Percentiles rank a stretch among this genome's conserved stretches.
Conservation (phyloP, 23 tunicate species). For the Halocynthia aurantium region DNA sequence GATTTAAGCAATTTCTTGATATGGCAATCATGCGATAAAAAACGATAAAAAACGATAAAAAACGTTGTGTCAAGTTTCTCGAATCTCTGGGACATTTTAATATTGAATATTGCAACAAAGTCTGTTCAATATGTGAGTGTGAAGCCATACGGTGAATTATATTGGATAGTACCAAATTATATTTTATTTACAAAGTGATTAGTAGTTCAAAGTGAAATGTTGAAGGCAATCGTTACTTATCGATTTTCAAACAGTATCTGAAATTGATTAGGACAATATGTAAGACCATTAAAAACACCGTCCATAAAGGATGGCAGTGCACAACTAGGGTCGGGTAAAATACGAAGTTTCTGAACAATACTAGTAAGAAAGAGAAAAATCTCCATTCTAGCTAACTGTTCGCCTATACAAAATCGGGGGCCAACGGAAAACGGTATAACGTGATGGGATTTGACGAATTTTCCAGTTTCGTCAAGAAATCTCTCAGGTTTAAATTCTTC, state of each 20-base stretch:
- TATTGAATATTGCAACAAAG: no score
- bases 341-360: conserved; percentile 7
- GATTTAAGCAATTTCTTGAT: no score
- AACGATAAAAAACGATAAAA: no score
- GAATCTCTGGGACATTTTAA: no score
- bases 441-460: conserved; percentile 8
- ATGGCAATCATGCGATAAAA: no score
- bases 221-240: neutral
- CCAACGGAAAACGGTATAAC: conserved; percentile 15
- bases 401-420: neutral
- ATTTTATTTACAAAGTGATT: no score
- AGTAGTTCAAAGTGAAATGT: no score
- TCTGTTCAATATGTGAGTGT: no score
- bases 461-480: conserved; percentile 9
- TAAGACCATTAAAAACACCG: neutral
- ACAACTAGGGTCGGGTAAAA: conserved; percentile 8
- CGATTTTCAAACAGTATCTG: conserved; percentile 10
- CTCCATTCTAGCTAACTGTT: conserved; percentile 20
- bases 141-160: no score
- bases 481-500: conserved; percentile 9
- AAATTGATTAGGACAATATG: conserved; percentile 10
- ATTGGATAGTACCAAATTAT: no score
- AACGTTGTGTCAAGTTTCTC: no score
- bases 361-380: conserved; percentile 11
- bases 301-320: neutral